Evolutionary conservation across 2,797 vertebrate genomes (phyloP).

Genomic region (Tapera naevia): DNA sequence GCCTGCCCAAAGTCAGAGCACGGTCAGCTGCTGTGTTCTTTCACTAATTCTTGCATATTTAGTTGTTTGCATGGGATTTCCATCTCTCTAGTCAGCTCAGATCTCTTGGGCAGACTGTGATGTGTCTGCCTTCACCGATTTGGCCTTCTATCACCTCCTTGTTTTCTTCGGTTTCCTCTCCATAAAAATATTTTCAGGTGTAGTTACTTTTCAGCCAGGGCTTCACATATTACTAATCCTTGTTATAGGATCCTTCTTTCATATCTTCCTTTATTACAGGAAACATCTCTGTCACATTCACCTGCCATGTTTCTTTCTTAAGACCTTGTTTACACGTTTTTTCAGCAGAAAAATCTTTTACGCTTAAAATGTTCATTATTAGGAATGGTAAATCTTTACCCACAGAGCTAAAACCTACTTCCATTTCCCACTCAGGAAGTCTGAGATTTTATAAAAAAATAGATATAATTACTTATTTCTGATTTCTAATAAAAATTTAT

Average conservation of each 20-base stretch:
- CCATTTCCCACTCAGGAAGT: background rate
- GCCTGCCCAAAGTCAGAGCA: background rate
- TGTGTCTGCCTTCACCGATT: background rate
- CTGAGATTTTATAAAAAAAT: background rate
- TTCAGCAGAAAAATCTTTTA: background rate
- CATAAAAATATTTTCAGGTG: background rate
- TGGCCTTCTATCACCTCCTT: background rate
- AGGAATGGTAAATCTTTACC: background rate
- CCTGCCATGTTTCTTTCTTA: background rate
- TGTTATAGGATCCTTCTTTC: background rate
- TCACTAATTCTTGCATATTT: background rate
- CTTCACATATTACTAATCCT: background rate
- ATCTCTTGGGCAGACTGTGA: background rate
- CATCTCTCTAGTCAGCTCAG: background rate
- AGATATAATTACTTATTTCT: background rate
- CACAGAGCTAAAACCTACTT: background rate
- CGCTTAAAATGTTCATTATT: background rate
- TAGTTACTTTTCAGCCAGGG: background rate
- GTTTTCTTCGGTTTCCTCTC: background rate
- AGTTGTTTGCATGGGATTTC: background rate
- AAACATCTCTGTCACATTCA: background rate
- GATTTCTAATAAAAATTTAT: background rate
- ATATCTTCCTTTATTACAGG: background rate
- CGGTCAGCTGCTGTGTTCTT: background rate
- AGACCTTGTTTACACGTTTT: background rate